Evolutionary conservation across 1,140 invertebrate genomes (phyloP), one percentile per base, ranked within the genome.

Genomic region (Scylla paramamosain): DNA sequence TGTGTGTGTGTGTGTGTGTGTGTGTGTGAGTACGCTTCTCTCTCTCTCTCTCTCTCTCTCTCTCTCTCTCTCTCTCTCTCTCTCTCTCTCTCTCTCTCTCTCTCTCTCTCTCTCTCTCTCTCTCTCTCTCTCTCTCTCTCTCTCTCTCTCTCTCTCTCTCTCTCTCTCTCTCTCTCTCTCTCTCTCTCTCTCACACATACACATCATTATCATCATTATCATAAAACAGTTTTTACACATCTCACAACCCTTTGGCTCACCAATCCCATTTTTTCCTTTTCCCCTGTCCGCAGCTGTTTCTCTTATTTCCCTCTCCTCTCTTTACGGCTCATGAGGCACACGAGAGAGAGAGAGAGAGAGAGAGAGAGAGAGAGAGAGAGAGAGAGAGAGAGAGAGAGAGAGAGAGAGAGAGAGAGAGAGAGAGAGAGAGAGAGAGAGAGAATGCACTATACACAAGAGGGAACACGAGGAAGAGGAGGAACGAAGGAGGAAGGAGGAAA

Each of bases 111-210:
- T 39, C 39, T 39, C 39, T n/a, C 14, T 87, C 39, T 14, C 14
- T 31, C 20, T 87, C 84, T 31, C 84, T 87, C 29, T 31, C 25
- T 87, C n/a, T n/a, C 84, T 87, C 84, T 87, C 84, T 87, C 84
- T 87, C 84, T 87, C 82, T 83, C 82, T 83, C 82, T 83, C 82
- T 83, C 82, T 83, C 82, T 83, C 82, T 83, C 82, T 83, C 82
- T 83, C 82, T 83, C 82, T 83, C 82, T 83, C 84, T 87, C 84
- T 87, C 84, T 87, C 84, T 87, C 84, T 87, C 84, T 87, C 84
- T 87, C 84, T 29, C 84, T 31, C n/a, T 29, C 84, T 0, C 14
- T 87, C 25, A 29, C 4, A 14, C 16, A 32, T 28, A 28, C 20
- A 31, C 7, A 29, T 32, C 31, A 7, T 88, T 32, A 10, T 10